A percentile compares a stretch with the other conserved stretches of the same genome.
Evolutionary conservation across 2,888 invertebrate genomes (phyloP).

Genomic region (Tricholauxania praeusta): DNA sequence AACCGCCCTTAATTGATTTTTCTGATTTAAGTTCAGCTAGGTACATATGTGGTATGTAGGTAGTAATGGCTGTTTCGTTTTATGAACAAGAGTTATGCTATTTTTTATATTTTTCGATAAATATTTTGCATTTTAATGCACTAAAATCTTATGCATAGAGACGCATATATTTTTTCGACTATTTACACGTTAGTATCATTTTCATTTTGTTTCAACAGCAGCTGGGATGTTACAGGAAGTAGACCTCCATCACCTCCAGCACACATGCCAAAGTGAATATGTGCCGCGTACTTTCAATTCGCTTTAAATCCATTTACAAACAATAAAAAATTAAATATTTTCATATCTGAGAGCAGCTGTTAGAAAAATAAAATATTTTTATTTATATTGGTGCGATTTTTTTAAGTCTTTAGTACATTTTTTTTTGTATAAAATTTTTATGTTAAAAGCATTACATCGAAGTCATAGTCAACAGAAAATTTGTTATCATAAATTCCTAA

Average conservation of each 20-base stretch:
- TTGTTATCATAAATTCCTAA: neutral
- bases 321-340: conserved; percentile 18
- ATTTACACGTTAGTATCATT: neutral
- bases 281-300: conserved; percentile 16
- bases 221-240: neutral
- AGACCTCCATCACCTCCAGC: neutral
- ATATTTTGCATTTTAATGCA: conserved; percentile 13
- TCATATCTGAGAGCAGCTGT: conserved; percentile 19
- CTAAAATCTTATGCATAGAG: conserved; percentile 10
- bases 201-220: conserved; percentile 5
- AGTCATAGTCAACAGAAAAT: too few relatives aligned
- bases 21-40: too few relatives aligned
- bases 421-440: neutral
- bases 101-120: neutral
- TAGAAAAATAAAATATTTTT: neutral
- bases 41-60: too few relatives aligned
- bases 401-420: neutral
- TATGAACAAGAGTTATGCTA: conserved; percentile 7
- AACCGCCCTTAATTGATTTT: too few relatives aligned
- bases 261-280: neutral
- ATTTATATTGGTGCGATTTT: neutral
- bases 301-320: conserved; percentile 29
- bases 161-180: neutral
- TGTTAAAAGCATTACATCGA: neutral
- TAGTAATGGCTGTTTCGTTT: neutral